Evolutionary conservation across 2,888 invertebrate genomes (phyloP).

Genomic region (Temnothorax rugatulus): DNA sequence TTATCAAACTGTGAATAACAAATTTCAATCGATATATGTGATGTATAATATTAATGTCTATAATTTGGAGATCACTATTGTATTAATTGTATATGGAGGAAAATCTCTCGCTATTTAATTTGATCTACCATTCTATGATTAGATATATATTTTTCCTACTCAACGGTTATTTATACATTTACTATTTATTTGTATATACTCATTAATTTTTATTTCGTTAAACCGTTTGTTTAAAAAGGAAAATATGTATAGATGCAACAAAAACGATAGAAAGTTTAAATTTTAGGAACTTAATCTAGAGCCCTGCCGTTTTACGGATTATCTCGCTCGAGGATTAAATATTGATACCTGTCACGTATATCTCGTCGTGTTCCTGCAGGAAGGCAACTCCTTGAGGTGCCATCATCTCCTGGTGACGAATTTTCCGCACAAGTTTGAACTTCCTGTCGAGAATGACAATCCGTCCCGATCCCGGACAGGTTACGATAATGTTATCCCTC

Average conservation of each 20-base stretch:
- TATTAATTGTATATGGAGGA: too few species aligned
- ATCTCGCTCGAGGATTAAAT: not conserved
- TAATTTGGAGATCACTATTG: too few species aligned
- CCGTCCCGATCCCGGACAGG: conserved; percentile 90
- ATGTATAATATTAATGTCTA: too few species aligned
- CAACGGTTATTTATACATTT: not conserved
- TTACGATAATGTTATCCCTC: conserved; percentile 88
- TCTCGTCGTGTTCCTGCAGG: conserved; percentile 87
- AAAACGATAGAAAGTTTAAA: not conserved
- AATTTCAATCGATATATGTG: too few species aligned
- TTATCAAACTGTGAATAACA: too few species aligned
- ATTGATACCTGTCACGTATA: conserved; percentile 88
- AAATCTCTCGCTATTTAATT: too few species aligned
- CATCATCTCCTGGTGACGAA: conserved; percentile 88
- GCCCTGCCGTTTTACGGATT: not conserved
- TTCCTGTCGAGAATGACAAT: conserved; percentile 87
- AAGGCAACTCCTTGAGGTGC: conserved; percentile 90
- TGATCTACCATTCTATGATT: too few species aligned
- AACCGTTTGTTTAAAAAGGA: not conserved
- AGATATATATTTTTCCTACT: too few species aligned
- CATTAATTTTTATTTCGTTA: not conserved
- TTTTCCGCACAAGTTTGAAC: conserved; percentile 87
- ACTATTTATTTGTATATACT: not conserved
- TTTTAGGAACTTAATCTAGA: not conserved
- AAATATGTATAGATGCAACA: not conserved